Base-by-base conservation (phyloP, 2,797 vertebrate species). In the Syncerus caffer region DNA sequence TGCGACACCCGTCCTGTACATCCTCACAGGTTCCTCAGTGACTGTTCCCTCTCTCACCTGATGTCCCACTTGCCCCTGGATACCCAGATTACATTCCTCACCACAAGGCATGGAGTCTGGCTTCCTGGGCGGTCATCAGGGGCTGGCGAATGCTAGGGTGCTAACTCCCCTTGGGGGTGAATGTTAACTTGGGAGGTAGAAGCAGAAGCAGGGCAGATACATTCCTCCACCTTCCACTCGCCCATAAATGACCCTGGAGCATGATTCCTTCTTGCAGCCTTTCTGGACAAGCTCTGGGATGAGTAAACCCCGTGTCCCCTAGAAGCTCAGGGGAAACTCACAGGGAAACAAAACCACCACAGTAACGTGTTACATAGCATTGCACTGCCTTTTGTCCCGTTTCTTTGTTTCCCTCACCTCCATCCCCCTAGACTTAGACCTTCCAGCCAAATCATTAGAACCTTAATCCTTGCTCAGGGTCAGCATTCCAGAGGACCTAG, bases 1-100 rank as follows among this genome's bases (percentile, higher is more conserved):
- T 10, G 31, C 19, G 16, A 19, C 2, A 7, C 13, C 29, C 5
- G 4, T 29, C 51, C 34, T 14, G 6, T n/a, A 1, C 27, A 0
- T 51, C 53, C 12, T 88, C 84, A 53, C 13, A 17, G 9, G 17
- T 19, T 84, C 82, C 21, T 85, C 60, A 6, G 11, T 4, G 64
- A 51, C 51, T 27, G 14, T 86, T 87, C 23, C 51, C 14, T 42
- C n/a, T n/a, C 2, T 5, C 23, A 38, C 16, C 19, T 7, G 50
- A 64, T 58, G 53, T 4, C 38, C 15, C 53, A 8, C 27, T 14
- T 0, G 25, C 15, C 55, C 82, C 34, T 12, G n/a, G 19, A 14
- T 12, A 19, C 17, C 27, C 79, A n/a, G 58, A 85, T 45, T 31
- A 42, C 94, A 64, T 47, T 25, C 10, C 21, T 88, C 60, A 47